These are phyloP conservation scores for Dromius quadrimaculatus DNA, from an alignment of 2,888 invertebrate genomes.

Conservation along the genomic window DNA sequence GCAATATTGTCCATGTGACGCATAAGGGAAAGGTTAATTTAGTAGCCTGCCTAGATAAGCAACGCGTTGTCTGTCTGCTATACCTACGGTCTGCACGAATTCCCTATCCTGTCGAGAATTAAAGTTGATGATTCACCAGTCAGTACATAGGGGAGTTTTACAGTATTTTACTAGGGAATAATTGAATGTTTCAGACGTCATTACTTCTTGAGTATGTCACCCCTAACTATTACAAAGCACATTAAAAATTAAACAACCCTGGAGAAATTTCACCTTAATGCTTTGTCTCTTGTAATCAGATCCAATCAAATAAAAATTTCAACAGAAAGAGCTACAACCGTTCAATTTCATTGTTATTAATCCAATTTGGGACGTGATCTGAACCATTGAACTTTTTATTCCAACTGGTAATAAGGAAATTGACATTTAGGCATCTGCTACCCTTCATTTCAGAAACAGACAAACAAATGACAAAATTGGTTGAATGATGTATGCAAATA, in stretches of 20 bases:
- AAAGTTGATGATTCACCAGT: conserved; percentile 6
- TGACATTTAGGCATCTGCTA: no score
- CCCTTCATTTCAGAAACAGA: no score
- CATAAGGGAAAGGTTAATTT: conserved; percentile 33
- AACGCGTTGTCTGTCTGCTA: neutral
- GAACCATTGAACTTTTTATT: no score
- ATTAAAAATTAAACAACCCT: conserved; percentile 5
- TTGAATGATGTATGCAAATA: no score
- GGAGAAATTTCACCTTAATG: neutral
- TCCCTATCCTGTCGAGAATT: no score
- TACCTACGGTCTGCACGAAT: neutral
- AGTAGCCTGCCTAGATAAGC: neutral
- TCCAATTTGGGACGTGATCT: no score
- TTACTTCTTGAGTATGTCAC: neutral
- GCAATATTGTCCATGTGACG: neutral
- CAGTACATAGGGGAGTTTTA: neutral
- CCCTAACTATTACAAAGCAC: neutral
- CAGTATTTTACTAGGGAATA: conserved; percentile 4
- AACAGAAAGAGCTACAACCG: no score
- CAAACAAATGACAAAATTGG: no score
- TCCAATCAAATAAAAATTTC: no score
- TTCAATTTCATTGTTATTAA: no score
- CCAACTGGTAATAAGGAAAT: no score
- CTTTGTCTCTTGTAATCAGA: no score
- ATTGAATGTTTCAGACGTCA: conserved; percentile 2